Evolutionary conservation across 2,888 invertebrate species (phyloP).

Genomic region (Pristionchus mayeri): DNA sequence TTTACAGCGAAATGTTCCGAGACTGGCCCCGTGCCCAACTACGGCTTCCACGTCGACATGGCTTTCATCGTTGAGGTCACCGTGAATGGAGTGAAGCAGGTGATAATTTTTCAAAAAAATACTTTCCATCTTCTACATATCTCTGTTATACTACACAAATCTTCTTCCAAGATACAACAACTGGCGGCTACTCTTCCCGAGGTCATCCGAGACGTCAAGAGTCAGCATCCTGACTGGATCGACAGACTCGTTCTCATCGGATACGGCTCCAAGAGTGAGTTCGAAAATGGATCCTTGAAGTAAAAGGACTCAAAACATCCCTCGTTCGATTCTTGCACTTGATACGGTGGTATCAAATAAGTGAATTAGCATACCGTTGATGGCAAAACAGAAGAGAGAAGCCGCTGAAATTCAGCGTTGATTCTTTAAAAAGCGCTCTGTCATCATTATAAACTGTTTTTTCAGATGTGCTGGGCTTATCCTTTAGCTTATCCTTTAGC

Average conservation of each 20-base stretch:
- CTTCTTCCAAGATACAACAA: constrained; percentile 36
- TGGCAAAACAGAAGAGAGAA: no score
- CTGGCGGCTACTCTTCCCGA: not conserved
- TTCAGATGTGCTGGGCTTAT: no score
- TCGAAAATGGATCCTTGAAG: no score
- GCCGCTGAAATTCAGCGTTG: no score
- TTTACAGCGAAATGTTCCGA: constrained; percentile 60
- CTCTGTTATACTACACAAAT: not conserved
- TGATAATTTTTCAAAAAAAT: not conserved
- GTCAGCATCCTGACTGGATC: constrained; percentile 47
- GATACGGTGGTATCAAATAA: not conserved
- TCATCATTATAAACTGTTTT: no score
- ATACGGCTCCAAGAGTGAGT: constrained; percentile 17
- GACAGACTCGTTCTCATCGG: constrained; percentile 41
- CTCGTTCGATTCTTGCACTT: no score
- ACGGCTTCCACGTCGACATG: constrained; percentile 34
- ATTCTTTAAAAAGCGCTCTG: no score
- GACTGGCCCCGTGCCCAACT: constrained; percentile 44
- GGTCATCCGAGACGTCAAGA: constrained; percentile 24
- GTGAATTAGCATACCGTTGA: not conserved
- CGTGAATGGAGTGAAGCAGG: constrained; percentile 27
- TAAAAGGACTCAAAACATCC: not conserved
- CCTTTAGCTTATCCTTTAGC: no score
- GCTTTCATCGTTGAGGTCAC: constrained; percentile 42
- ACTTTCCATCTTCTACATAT: no score